These are phyloP conservation scores for Agriopis aurantiaria DNA, from an alignment of 2,888 invertebrate species.

Conservation along the genomic window DNA sequence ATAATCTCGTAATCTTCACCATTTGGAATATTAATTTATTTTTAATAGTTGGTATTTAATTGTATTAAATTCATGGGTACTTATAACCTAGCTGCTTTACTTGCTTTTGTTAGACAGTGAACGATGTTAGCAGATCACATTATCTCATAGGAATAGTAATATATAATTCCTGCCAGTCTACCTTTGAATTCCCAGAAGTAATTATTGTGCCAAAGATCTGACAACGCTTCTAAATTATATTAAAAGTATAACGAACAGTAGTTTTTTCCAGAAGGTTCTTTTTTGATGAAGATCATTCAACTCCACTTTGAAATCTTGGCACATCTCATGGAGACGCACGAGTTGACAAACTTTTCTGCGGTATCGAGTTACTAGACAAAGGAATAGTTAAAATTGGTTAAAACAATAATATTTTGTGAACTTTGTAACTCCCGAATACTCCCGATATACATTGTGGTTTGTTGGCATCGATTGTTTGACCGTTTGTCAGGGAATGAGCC, in stretches of 20 bases:
- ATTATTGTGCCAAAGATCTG: constrained; percentile 21
- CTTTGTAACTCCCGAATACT: constrained; percentile 23
- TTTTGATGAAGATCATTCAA: constrained; percentile 37
- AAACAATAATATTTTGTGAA: constrained; percentile 29
- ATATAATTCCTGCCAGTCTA: background rate
- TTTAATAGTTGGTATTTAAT: background rate
- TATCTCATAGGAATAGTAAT: background rate
- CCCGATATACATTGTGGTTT: constrained; percentile 32
- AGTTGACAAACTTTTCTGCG: constrained; percentile 22
- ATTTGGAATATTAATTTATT: background rate
- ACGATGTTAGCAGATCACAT: background rate
- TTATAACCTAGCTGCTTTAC: background rate
- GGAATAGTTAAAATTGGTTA: constrained; percentile 38
- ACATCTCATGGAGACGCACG: constrained; percentile 20
- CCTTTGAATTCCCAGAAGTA: constrained; percentile 5
- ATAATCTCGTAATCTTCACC: background rate
- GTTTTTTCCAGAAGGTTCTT: constrained; percentile 27
- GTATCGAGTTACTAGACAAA: constrained; percentile 47
- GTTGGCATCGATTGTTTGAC: constrained; percentile 50
- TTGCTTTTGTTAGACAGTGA: background rate
- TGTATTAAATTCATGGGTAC: background rate
- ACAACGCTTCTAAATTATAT: constrained; percentile 18
- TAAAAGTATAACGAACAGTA: background rate
- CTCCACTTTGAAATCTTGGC: constrained; percentile 41
- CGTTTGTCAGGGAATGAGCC: constrained; percentile 42